Evolutionary conservation across 2,888 invertebrate genomes (phyloP), one percentile per base, ranked within the genome.

Genomic region (Caenorhabditis wallacei): DNA sequence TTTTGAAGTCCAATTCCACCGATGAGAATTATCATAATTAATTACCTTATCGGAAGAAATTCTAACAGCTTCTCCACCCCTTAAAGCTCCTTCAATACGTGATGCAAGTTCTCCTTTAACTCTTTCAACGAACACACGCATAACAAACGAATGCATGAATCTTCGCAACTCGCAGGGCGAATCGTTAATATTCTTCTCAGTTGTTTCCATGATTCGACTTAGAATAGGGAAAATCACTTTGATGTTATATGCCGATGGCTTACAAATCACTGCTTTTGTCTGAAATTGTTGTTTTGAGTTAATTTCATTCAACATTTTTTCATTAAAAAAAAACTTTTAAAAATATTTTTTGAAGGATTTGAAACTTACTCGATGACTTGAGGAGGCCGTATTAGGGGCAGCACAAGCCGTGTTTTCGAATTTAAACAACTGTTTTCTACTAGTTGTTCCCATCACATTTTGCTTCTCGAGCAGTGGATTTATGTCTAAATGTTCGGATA

Each of bases 61-160:
- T 16, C 74, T 16, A 30, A 74, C 69, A 26, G 80, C 74, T 51
- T 90, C 91, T 61, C 79, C 76, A 0, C 84, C 82, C 51, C 72
- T 72, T 48, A 90, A 57, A 7, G 84, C 85, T 4, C 57, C 56
- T 37, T 89, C 90, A 8, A 86, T 84, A 37, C 87, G 63, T 16
- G 74, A 54, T 16, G 87, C 85, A 63, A 91, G 63, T 48, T 91
- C 90, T 8, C 68, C 68, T 43, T 87, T 88, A 2, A 92, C 89
- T 46, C 88, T 61, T 53, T 91, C 89, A 84, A 96, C 94, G 93
- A 96, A 97, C 8, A 95, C 95, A 89, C 96, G 95, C 87, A 95
- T 95, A 26, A 97, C 95, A 93, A 96, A 96, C 92, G 96, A 95
- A 59, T 95, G 95, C 72, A 97, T 93, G 93, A 96, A 97, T 11